Evolutionary conservation across 2,797 vertebrate species (phyloP), one percentile per base, ranked within the genome.

Genomic region (Centropyge bicolor): DNA sequence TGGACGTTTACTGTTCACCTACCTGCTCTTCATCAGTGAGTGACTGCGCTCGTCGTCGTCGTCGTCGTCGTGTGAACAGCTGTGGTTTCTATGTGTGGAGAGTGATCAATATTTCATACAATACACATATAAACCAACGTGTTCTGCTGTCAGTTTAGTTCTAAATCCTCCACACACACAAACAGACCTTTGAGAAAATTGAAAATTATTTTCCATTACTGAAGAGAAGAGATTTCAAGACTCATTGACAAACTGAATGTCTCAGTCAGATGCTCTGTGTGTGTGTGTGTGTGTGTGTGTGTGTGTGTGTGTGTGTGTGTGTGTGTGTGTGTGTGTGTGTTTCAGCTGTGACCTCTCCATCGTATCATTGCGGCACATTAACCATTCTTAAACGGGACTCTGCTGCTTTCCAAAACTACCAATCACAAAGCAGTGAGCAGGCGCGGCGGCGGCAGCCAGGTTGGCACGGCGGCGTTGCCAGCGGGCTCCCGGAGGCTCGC

Each of bases 391-490:
- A 89, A 88, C n/a, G 41, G 72, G 72, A 22, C 54, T 41, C 49
- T 45, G 79, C 54, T 31, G 70, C 66, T 68, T 77, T 89, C 77
- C 81, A 82, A 85, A 78, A 75, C 43, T 60, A 74, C 83, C 85
- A 45, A 56, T 81, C 86, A 79, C 71, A 60, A 49, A n/a, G 61
- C 70, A 55, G 62, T 0, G 64, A 74, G 61, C 76, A 48, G 88
- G 66, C 81, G 51, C 54, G 35, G 55, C 62, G 68, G 82, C 45
- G 1, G 61, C 63, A 59, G 91, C 89, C 84, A 83, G 81, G 80
- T 82, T 93, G 93, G 91, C 92, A 89, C 20, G 6, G 16, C n/a
- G 16, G 24, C 14, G 27, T 36, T 62, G 88, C 90, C 87, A 83
- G 85, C 79, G 71, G 85, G 80, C 83, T 86, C 65, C 82, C 52